Evolutionary conservation across 2,113 vertebrate species (phyloP), one percentile per base, ranked within the genome.

Genomic region (Amphiprion percula): DNA sequence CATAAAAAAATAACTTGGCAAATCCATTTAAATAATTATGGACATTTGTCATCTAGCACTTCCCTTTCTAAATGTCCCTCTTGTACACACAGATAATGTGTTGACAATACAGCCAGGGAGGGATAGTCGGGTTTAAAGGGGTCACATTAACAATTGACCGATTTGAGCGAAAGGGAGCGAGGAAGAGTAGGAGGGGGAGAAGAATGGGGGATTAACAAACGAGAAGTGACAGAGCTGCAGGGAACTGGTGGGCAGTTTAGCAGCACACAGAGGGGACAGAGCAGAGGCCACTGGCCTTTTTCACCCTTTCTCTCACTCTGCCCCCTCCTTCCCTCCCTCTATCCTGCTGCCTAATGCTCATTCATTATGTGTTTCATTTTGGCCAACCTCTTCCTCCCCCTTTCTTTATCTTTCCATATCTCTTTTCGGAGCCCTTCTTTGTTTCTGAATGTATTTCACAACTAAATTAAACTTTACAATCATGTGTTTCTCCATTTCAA

Each of bases 121-220:
- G 77, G 86, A 44, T 53, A 62, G 78, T 60, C 26, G 88, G 80
- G 86, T 87, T 90, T 90, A 92, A 92, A 92, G 88, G 83, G 88
- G 90, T 91, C 92, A 91, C 89, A 88, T 86, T 85, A 89, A 93
- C 91, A 93, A 91, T 86, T 82, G 89, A 90, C 86, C 68, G 73
- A 78, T 87, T 86, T 84, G 80, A 91, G 83, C 74, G 88, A 92
- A 89, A 86, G 87, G 79, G 89, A 77, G 67, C 64, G 69, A 80
- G 76, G 79, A 86, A 85, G 83, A 79, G 82, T 79, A 71, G 80
- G 69, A 80, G 88, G 79, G 86, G 82, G 86, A 75, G 85, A 83
- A 86, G 77, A 89, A 86, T 72, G 49, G 88, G 58, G 83, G 79
- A 90, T 93, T 87, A 92, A 88, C 88, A 89, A 93, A 91, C 81